Conservation (phyloP, 2,888 invertebrate species). For the Raillietiella orientalis region DNA sequence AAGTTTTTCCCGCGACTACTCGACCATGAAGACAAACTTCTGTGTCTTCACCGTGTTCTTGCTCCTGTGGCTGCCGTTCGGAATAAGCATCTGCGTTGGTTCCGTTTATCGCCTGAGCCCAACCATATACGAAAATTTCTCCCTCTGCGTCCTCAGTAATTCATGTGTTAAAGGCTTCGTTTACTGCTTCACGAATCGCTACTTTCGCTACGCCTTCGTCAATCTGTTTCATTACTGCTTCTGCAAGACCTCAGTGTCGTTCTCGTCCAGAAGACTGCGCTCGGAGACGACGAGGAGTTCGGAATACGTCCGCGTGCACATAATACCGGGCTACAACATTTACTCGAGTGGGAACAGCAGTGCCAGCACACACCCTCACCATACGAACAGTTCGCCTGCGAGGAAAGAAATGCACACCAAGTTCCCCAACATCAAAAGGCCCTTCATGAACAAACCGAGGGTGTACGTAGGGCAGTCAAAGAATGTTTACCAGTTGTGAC, state of each 20-base stretch:
- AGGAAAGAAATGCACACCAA: too few species aligned
- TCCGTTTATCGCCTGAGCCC: conserved; percentile 8
- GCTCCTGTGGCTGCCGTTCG: conserved; percentile 31
- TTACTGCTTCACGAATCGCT: conserved; percentile 26
- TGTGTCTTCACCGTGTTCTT: conserved; percentile 26
- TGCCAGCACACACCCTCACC: conserved; percentile 13
- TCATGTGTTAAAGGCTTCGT: conserved; percentile 29
- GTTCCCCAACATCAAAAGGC: too few species aligned
- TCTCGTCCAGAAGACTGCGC: conserved; percentile 19
- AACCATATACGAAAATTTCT: conserved; percentile 30
- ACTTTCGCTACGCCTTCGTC: conserved; percentile 33
- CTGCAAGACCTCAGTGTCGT: conserved; percentile 37
- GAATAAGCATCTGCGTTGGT: conserved; percentile 21
- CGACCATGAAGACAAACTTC: conserved; percentile 26
- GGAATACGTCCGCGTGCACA: conserved; percentile 34
- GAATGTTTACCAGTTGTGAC: too few species aligned
- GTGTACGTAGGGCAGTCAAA: too few species aligned
- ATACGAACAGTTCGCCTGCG: too few species aligned
- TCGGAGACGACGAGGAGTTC: conserved; percentile 17
- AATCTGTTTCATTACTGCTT: conserved; percentile 44
- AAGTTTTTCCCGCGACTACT: conserved; percentile 25
- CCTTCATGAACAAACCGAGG: too few species aligned
- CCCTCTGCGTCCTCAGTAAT: conserved; percentile 32
- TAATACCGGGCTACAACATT: conserved; percentile 32
- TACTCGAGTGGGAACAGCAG: conserved; percentile 12